Base-by-base conservation (phyloP, 2,888 invertebrate genomes). In the Panzeria rudis region DNA sequence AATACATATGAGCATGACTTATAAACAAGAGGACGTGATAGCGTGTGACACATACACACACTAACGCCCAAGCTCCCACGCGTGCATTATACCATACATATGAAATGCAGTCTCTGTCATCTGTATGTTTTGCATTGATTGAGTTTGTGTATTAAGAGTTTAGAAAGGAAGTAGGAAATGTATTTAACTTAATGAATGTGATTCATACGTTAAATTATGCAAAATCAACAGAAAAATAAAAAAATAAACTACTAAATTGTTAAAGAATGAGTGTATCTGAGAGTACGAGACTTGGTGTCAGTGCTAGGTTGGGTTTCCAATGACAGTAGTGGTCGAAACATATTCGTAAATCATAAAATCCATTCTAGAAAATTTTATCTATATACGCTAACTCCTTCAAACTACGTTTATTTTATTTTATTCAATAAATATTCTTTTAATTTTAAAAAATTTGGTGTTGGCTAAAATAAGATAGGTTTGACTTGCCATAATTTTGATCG, bases 161-260 rank as follows among this genome's bases (percentile, higher is more conserved):
- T 11, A 25, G 47, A 50, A 23, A 41, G 38, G 41, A 50, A 68
- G 25, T 69, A n/a, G 52, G 52, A 84, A 79, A 71, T 52, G 32
- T 62, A 69, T 81, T 83, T 64, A 86, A 71, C 73, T 54, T 83
- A 83, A 86, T 86, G 86, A 86, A 86, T 78, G 75, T 76, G 77
- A 81, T 86, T 86, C 86, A 85, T 85, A 62, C 44, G 77, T 71
- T 54, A 69, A 83, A 78, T 85, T 81, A 86, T 86, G 78, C 85
- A 76, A 75, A 81, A 71, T 83, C 71, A 78, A 44, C 81, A 52
- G 61, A 77, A 68, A 54, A 77, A 47, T 35, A 54, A 15, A 15
- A 23, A 47, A 35, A 35, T 32, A 20, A 56, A 52, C 32, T n/a
- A 64, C 2, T n/a, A 35, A 47, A 44, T 47, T 47, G 6, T 17